A percentile compares a stretch with the other conserved stretches of the same genome.
Conservation (phyloP, 1,140 invertebrate species). For the Drosophila nigromelanica region DNA sequence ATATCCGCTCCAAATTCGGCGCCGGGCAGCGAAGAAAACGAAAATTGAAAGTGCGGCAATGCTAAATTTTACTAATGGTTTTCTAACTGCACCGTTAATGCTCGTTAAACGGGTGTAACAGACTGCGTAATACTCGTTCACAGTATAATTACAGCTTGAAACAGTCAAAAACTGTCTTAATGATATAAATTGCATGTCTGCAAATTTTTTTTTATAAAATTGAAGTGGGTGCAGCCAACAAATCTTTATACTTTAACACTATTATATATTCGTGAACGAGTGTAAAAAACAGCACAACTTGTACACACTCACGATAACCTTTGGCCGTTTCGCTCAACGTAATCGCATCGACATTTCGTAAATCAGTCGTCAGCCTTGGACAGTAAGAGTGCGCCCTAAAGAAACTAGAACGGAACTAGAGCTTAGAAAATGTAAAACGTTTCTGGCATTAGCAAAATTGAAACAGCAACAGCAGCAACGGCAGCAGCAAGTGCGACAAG, state of each 20-base stretch:
- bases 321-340: conserved; percentile 57
- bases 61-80: conserved; percentile 65
- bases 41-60: conserved; percentile 64
- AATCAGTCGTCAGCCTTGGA: conserved; percentile 55
- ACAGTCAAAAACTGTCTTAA: too few species aligned
- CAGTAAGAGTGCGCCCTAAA: conserved; percentile 3
- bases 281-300: conserved; percentile 1
- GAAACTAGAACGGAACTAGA: conserved; percentile 72
- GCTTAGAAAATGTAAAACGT: conserved; percentile 49
- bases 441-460: conserved; percentile 76
- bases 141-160: too few species aligned
- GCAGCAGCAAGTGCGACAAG: conserved; percentile 1
- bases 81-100: conserved; percentile 28
- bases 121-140: too few species aligned
- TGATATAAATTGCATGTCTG: too few species aligned
- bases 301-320: conserved; percentile 55
- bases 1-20: conserved; percentile 69
- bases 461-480: conserved; percentile 45
- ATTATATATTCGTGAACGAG: too few species aligned
- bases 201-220: too few species aligned
- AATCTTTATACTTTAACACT: too few species aligned
- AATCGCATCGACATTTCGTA: conserved; percentile 74
- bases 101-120: too few species aligned
- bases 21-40: conserved; percentile 17
- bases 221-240: too few species aligned